Base-by-base conservation (phyloP, 2,113 vertebrate species). In the Alligator mississippiensis region DNA sequence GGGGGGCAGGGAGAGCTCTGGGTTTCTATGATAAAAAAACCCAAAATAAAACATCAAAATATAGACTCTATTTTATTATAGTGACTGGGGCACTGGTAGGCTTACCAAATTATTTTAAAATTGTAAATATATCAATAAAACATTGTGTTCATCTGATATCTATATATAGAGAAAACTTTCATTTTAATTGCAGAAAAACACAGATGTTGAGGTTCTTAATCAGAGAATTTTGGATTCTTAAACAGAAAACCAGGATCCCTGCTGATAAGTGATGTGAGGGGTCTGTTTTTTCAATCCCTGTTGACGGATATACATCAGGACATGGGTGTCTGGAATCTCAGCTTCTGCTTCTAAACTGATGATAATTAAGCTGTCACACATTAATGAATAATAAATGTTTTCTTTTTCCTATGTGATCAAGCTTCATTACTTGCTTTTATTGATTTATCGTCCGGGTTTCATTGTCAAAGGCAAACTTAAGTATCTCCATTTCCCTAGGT, bases 311-410 rank as follows among this genome's bases (percentile, higher is more conserved):
- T 92, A 72, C 61, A 89, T 95, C 92, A 89, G 92, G 77, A 96
- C 30, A 30, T 28, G 13, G 63, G 74, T 95, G 93, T 77, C 64
- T 93, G 83, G 88, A 94, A 96, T 91, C 70, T 82, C 66, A 83
- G 86, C 80, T 94, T 82, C 77, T 94, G 86, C 84, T 77, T 89
- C 92, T 76, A 91, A 96, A 94, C 16, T 11, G 60, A 77, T 91
- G 95, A 96, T 90, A 97, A 96, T 79, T 88, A 85, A 94, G 82
- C 92, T 97, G 95, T 96, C 92, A 95, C 82, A 92, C 64, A 87
- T 91, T 95, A 96, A 96, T 95, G 95, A 96, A 90, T 96, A 97
- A 95, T 92, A 95, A 89, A 95, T 91, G 91, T 25, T 70, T 14
- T 30, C 18, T 28, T 27, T 84, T 94, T 66, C 58, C 28, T 30